Evolutionary conservation across 1,140 invertebrate species (phyloP), one percentile per base, ranked within the genome.

Genomic region (Parapsyche elsis): DNA sequence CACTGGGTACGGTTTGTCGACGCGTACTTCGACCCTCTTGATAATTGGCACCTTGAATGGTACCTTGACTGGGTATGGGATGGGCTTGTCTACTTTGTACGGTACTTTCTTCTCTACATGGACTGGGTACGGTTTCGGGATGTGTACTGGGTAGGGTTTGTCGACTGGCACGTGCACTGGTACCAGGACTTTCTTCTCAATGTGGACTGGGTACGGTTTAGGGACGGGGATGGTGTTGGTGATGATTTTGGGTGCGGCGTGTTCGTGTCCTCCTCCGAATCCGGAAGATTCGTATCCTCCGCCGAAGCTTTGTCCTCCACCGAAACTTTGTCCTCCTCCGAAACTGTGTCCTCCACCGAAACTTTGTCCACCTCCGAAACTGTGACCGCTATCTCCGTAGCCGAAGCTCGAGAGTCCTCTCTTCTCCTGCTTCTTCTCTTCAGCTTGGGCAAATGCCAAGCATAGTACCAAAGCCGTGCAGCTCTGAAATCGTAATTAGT

Each of bases 1-100:
- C 0, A 84, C 83, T n/a, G 81, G 81, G 30, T 77, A 76, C 5
- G 83, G 82, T 67, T 81, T 84, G 14, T 81, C 80, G 2, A 84
- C 83, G 12, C 64, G 73, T 12, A 81, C 80, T 49, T 81, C 67
- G 23, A 81, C 70, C 67, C 23, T 81, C 46, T 81, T 49, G 14
- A 79, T 67, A 5, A 83, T 80, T 19, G 83, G 83, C 10, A 81
- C 79, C 23, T 84, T 81, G 67, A 80, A 75, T 38, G 73, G 75
- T n/a, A 84, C 83, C 70, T 81, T 81, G 49, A 84, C 83, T 45
- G 84, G 83, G 64, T 83, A 83, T 7, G 81, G 84, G 2, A 84
- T 80, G 19, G 74, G 76, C 61, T 83, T 84, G 53, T 84, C 79
- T 21, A 81, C 79, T n/a, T 82, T 82, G 53, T 83, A 80, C 14